Conservation (phyloP, 2,888 invertebrate genomes). For the Stenolophus ochropezus region DNA sequence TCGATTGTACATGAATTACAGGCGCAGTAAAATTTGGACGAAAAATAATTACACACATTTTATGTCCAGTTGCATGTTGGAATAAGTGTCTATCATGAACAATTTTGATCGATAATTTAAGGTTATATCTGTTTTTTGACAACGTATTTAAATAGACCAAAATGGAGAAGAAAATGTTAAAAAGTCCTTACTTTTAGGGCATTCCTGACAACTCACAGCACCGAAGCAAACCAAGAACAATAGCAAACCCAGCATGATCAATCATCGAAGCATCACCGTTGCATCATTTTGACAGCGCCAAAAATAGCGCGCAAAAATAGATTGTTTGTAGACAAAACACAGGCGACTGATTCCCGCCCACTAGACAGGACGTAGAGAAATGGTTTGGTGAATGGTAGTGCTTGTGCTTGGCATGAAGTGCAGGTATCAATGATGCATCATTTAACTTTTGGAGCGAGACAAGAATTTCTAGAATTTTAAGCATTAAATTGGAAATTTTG, state of each 20-base stretch:
- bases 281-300: slow-evolving; percentile 55
- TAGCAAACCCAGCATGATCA: slow-evolving; percentile 12
- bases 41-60: too few species aligned
- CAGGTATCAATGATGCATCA: neutral
- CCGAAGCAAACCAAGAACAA: slow-evolving; percentile 5
- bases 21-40: too few species aligned
- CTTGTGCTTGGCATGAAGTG: neutral
- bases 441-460: neutral
- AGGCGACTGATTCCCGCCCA: slow-evolving; percentile 37
- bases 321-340: slow-evolving; percentile 56
- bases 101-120: too few species aligned
- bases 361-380: slow-evolving; percentile 13
- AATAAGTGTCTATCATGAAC: too few species aligned
- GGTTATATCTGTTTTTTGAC: neutral
- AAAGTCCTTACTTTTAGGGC: neutral
- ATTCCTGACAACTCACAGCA: neutral
- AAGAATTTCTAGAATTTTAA: neutral
- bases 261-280: slow-evolving; percentile 4
- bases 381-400: slow-evolving; percentile 28
- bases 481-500: slow-evolving; percentile 4
- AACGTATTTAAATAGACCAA: neutral
- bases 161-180: neutral
- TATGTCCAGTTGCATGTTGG: too few species aligned
- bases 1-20: too few species aligned
- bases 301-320: slow-evolving; percentile 50